Evolutionary conservation across 2,797 vertebrate genomes (phyloP), one percentile per base, ranked within the genome.

Genomic region (Syndactyla subalaris): DNA sequence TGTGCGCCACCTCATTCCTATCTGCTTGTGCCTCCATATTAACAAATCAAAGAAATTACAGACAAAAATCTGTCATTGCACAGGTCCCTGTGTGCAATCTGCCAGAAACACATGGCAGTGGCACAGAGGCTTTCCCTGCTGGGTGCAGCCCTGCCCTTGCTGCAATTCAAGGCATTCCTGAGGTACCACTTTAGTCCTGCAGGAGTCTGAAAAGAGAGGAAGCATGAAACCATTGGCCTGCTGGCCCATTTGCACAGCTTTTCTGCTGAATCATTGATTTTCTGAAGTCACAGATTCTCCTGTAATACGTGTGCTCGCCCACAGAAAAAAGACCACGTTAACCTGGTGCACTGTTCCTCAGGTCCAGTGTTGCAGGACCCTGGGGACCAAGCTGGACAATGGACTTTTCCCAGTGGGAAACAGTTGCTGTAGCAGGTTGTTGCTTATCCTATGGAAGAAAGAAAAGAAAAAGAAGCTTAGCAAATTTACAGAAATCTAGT

Each of bases 1-100:
- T 89, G 1, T 21, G 20, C 77, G 88, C 68, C 68, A 61, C 61
- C 43, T 46, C 61, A 8, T 72, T 74, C 59, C 91, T 59, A 83
- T 89, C 72, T 97, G 93, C 59, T 80, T 59, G 24, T 89, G 78
- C 65, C 54, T 96, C 61, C 54, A 13, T 82, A 81, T 54, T 93
- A 91, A 62, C 76, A 77, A 91, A 61, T 12, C 30, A 43, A 4
- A 15, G 85, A 76, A 94, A 88, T 48, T 18, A n/a, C 1, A 41
- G 87, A 58, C 6, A 16, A 75, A 89, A 89, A 62, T 29, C 39
- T 83, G 55, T 78, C 70, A 48, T 43, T 62, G 39, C 36, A 27
- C n/a, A 84, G 34, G 51, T 80, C 43, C 36, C 39, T 54, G 29
- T 5, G 0, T 74, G 30, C 3, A 6, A 1, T 80, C 75, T 88